A percentile compares a stretch with the other conserved stretches of the same genome.
Evolutionary conservation across 2,888 invertebrate species (phyloP).

Genomic region (Drosophila pullipes): DNA sequence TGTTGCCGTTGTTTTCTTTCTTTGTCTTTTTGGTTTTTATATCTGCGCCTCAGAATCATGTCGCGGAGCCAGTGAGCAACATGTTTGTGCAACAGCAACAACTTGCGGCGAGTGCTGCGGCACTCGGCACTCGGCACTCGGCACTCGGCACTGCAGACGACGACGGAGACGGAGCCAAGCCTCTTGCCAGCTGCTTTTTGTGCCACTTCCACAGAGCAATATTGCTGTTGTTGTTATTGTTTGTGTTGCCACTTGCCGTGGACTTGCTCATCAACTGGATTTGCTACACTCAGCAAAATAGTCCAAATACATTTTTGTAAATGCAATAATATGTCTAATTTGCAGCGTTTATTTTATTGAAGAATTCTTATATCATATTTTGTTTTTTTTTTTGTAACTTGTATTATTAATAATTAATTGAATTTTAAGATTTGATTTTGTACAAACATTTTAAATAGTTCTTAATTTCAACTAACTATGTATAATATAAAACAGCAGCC

Average conservation of each 20-base stretch:
- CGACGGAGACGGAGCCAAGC: constrained; percentile 48
- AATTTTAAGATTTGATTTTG: too few relatives aligned
- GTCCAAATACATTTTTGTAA: background rate
- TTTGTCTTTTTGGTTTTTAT: constrained; percentile 48
- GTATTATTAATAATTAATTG: too few relatives aligned
- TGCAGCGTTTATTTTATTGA: background rate
- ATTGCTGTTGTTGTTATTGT: constrained; percentile 54
- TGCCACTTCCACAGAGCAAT: constrained; percentile 58
- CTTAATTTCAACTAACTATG: too few relatives aligned
- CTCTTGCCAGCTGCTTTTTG: constrained; percentile 69
- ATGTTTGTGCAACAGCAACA: constrained; percentile 70
- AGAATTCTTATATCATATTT: too few relatives aligned
- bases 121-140: constrained; percentile 70
- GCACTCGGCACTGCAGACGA: constrained; percentile 54
- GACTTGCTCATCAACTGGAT: constrained; percentile 75
- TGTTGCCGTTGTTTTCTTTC: constrained; percentile 25
- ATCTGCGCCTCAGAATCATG: constrained; percentile 77
- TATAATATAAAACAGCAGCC: too few relatives aligned
- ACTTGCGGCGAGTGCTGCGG: constrained; percentile 67
- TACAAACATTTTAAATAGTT: too few relatives aligned
- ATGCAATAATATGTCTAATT: background rate
- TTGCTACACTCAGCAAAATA: constrained; percentile 28
- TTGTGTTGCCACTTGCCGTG: constrained; percentile 69
- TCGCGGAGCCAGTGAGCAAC: constrained; percentile 79
- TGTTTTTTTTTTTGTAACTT: too few relatives aligned